A percentile compares a stretch with the other conserved stretches of the same genome.
These are phyloP conservation scores for Rhinogobius similis DNA, from an alignment of 2,113 vertebrate species.

Conservation along the genomic window DNA sequence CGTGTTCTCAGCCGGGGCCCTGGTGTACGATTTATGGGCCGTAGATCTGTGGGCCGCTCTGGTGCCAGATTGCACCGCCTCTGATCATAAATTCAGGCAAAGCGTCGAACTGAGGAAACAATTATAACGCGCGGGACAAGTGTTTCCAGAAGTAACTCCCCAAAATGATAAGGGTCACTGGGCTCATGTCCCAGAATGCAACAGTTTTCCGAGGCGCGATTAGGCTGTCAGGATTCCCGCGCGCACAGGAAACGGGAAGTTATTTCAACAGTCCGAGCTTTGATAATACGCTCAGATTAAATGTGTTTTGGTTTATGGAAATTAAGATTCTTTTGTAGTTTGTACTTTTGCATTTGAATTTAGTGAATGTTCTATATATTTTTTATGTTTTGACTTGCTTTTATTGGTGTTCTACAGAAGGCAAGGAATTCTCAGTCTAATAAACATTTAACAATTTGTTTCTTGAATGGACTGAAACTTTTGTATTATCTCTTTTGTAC, in stretches of 20 bases:
- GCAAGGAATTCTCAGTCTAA: too few species aligned
- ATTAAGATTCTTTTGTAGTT: not conserved
- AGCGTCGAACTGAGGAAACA: slow-evolving; percentile 6
- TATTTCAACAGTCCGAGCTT: not conserved
- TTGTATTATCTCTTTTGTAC: too few species aligned
- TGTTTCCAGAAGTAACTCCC: slow-evolving; percentile 8
- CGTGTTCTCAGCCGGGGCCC: not conserved
- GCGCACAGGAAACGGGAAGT: not conserved
- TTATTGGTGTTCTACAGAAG: too few species aligned
- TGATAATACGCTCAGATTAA: not conserved
- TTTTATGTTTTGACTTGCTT: not conserved
- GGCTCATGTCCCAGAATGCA: slow-evolving; percentile 5
- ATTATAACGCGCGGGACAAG: slow-evolving; percentile 7
- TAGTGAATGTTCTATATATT: not conserved
- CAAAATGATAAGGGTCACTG: slow-evolving; percentile 7
- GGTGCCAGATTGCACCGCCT: too few species aligned
- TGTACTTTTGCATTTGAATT: not conserved
- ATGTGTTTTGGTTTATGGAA: not conserved
- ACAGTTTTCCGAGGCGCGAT: slow-evolving; percentile 3
- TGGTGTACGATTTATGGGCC: slow-evolving; percentile 1
- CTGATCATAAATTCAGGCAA: slow-evolving; percentile 15
- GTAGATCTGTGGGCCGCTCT: not conserved
- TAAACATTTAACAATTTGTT: too few species aligned
- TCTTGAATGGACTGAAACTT: too few species aligned
- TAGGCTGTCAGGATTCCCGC: slow-evolving; percentile 1